phyloP scores from a whole-genome alignment of 2,888 invertebrate species.

The Aphrophora alni region DNA sequence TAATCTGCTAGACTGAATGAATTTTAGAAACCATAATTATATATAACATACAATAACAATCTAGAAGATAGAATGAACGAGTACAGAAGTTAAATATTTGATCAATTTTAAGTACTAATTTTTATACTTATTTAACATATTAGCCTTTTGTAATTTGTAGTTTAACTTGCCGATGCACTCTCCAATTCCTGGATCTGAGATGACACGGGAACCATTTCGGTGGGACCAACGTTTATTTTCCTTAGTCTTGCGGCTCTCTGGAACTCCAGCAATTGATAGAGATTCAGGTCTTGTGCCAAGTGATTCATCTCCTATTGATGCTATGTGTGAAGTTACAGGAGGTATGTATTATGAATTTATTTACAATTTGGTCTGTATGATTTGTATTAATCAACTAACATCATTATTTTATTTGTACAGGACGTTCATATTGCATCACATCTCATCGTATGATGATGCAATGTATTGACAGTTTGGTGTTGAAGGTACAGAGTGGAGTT shows the following conservation, averaged over 20 bases:
- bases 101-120: too few species aligned
- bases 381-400: not conserved
- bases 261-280: slow-evolving; percentile 86
- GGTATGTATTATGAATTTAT: slow-evolving; percentile 62
- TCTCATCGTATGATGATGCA: slow-evolving; percentile 95
- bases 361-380: not conserved
- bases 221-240: slow-evolving; percentile 99
- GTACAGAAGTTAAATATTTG: too few species aligned
- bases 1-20: too few species aligned
- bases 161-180: slow-evolving; percentile 92
- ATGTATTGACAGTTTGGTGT: slow-evolving; percentile 95
- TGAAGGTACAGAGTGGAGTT: slow-evolving; percentile 97
- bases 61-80: too few species aligned
- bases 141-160: slow-evolving; percentile 58
- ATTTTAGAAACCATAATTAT: too few species aligned
- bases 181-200: slow-evolving; percentile 93
- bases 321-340: slow-evolving; percentile 99
- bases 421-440: slow-evolving; percentile 93
- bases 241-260: slow-evolving; percentile 89
- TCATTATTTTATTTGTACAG: slow-evolving; percentile 56
- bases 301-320: slow-evolving; percentile 93
- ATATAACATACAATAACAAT: too few species aligned
- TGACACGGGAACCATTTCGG: slow-evolving; percentile 98
- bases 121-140: too few species aligned
- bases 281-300: slow-evolving; percentile 90